Evolutionary conservation across 1,140 invertebrate genomes (phyloP).

Genomic region (Tetranychus cinnabarinus): DNA sequence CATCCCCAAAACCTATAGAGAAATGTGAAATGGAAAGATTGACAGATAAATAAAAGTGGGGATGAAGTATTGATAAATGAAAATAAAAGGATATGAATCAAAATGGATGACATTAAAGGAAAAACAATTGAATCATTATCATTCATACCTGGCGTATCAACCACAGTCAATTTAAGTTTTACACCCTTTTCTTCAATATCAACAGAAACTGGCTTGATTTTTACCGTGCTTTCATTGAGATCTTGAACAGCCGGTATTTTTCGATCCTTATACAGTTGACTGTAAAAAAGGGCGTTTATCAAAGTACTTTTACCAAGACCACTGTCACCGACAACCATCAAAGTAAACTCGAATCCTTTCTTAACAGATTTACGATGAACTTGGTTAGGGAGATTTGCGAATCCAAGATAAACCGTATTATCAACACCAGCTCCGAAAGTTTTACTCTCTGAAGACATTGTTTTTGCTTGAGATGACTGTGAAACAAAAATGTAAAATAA

Average conservation of each 20-base stretch:
- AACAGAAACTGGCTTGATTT: conserved; percentile 31
- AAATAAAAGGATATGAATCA: neutral
- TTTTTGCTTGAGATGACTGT: neutral
- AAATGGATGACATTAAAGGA: neutral
- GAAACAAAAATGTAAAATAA: no score
- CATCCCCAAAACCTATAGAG: conserved; percentile 87
- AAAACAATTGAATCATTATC: conserved; percentile 47
- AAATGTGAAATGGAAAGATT: conserved; percentile 7
- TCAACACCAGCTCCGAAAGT: neutral
- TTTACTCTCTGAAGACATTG: neutral
- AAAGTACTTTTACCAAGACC: conserved; percentile 93
- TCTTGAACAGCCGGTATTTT: conserved; percentile 6
- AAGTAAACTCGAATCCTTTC: conserved; percentile 93
- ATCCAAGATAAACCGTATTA: conserved; percentile 31
- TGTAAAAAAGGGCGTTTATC: conserved; percentile 90
- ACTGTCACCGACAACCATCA: conserved; percentile 97
- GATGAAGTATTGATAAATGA: neutral
- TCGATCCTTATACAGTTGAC: conserved; percentile 54
- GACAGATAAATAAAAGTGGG: neutral
- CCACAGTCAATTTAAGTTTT: conserved; percentile 30
- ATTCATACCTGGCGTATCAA: conserved; percentile 49
- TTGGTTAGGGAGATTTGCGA: conserved; percentile 93
- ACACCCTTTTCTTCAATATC: conserved; percentile 82
- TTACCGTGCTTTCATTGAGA: neutral
- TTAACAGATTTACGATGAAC: conserved; percentile 96